Evolutionary conservation across 2,113 vertebrate genomes (phyloP).

Genomic region (Plecotus auritus): DNA sequence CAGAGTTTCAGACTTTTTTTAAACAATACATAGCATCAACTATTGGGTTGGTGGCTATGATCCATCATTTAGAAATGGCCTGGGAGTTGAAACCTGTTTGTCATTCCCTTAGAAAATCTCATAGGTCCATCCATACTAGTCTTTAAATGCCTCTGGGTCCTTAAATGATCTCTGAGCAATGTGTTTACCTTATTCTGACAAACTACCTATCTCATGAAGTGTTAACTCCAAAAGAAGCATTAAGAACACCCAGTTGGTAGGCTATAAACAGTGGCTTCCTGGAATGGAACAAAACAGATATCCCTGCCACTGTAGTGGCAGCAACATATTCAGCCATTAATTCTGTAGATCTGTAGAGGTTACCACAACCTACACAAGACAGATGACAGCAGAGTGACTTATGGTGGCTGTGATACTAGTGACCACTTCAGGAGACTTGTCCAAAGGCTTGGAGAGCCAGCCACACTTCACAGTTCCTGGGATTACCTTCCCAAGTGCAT

Average conservation of each 20-base stretch:
- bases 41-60: background rate
- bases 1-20: background rate
- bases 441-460: background rate
- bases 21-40: background rate
- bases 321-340: background rate
- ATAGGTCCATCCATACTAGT: background rate
- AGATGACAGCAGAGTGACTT: background rate
- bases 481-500: no score
- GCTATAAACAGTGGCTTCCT: background rate
- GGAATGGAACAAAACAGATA: background rate
- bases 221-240: background rate
- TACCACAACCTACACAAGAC: background rate
- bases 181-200: background rate
- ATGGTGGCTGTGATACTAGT: fast-evolving
- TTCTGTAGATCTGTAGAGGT: background rate
- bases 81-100: background rate
- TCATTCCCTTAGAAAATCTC: background rate
- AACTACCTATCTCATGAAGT: background rate
- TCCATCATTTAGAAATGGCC: background rate
- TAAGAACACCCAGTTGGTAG: fast-evolving
- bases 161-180: background rate
- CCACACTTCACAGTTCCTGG: background rate
- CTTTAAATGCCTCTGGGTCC: background rate
- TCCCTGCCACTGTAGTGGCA: no score
- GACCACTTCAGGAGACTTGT: background rate